Conservation (phyloP, 2,888 invertebrate genomes). For the Strigamia maritima region DNA sequence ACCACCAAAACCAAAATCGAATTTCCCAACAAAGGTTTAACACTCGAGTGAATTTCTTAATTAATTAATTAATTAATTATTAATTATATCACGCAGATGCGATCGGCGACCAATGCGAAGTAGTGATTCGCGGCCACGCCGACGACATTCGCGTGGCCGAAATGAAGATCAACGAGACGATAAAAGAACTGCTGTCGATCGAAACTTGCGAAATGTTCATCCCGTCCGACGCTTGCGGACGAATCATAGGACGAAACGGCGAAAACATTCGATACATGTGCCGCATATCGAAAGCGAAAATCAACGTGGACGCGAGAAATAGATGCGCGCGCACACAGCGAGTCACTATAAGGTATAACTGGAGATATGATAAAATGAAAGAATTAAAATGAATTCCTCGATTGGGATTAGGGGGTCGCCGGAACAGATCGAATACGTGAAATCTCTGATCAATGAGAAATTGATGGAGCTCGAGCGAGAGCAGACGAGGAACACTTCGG, state of each 20-base stretch:
- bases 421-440: slow-evolving; percentile 71
- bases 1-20: slow-evolving; percentile 65
- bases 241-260: slow-evolving; percentile 73
- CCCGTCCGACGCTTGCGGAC: slow-evolving; percentile 63
- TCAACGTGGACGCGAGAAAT: slow-evolving; percentile 42
- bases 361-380: no score
- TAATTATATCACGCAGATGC: slow-evolving; percentile 39
- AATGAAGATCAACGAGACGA: slow-evolving; percentile 64
- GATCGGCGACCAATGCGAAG: slow-evolving; percentile 61
- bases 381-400: no score
- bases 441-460: slow-evolving; percentile 67
- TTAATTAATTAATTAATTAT: no score
- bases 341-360: not conserved
- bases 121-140: slow-evolving; percentile 67
- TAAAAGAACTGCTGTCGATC: slow-evolving; percentile 65
- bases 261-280: slow-evolving; percentile 69
- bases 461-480: slow-evolving; percentile 56
- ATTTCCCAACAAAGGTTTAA: slow-evolving; percentile 53
- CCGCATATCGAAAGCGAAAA: slow-evolving; percentile 66
- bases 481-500: slow-evolving; percentile 51
- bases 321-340: not conserved
- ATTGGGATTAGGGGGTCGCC: slow-evolving; percentile 61
- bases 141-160: slow-evolving; percentile 70
- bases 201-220: slow-evolving; percentile 66
- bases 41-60: not conserved